Conservation (phyloP, 2,797 vertebrate species). For the Manis pentadactyla region DNA sequence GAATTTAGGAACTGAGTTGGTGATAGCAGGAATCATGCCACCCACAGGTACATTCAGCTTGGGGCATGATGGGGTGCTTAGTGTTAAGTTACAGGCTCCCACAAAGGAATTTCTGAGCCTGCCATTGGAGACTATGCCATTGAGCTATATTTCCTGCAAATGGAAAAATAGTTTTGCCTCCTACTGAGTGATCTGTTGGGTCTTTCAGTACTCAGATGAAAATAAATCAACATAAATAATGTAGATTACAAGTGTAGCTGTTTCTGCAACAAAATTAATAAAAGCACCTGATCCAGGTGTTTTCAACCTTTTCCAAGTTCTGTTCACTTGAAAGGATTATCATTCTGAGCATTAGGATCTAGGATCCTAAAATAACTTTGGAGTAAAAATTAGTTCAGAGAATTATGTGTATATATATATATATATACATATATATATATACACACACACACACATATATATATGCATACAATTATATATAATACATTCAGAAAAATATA, state of each 20-base stretch:
- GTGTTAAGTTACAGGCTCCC: background rate
- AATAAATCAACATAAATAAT: conserved; percentile 50
- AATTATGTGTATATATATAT: background rate
- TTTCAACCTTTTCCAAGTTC: conserved; percentile 35
- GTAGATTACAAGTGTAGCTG: background rate
- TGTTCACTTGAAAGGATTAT: background rate
- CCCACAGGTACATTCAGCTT: background rate
- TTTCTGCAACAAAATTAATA: conserved; percentile 56
- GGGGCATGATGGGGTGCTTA: background rate
- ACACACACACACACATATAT: background rate
- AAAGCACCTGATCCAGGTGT: background rate
- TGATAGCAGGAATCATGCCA: background rate
- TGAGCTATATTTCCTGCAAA: conserved; percentile 21
- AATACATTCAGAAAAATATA: background rate
- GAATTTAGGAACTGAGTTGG: background rate
- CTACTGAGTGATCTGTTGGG: background rate
- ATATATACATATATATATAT: background rate
- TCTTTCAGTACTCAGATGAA: conserved; percentile 21
- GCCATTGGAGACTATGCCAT: background rate
- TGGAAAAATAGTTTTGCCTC: background rate
- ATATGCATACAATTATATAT: background rate
- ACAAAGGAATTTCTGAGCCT: background rate
- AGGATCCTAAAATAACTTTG: conserved; percentile 22
- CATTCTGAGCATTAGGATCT: background rate
- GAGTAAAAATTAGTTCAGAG: conserved; percentile 17